These are phyloP conservation scores for Microctenopoma steveboyesi DNA, from an alignment of 2,797 vertebrate genomes.

Conservation along the genomic window DNA sequence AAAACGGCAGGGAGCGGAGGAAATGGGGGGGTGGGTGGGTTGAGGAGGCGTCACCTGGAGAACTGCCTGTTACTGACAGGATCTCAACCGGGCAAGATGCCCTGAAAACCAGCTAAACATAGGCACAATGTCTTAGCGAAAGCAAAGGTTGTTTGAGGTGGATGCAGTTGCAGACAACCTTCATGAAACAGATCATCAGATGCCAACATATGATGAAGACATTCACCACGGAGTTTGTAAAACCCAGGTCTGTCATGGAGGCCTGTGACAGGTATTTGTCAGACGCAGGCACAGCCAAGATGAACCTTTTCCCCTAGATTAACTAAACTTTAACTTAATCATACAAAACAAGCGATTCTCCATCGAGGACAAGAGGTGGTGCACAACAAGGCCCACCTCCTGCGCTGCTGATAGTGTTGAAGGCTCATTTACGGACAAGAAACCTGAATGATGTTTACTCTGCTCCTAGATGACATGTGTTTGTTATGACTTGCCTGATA, in stretches of 20 bases:
- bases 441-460: slow-evolving; percentile 70
- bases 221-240: not conserved
- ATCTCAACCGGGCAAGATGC: slow-evolving; percentile 81
- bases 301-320: slow-evolving; percentile 18
- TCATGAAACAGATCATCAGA: slow-evolving; percentile 48
- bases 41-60: slow-evolving; percentile 77
- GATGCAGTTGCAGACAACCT: slow-evolving; percentile 62
- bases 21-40: slow-evolving; percentile 72
- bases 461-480: slow-evolving; percentile 48
- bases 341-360: slow-evolving; percentile 8
- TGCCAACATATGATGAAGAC: too few relatives aligned
- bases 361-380: not conserved
- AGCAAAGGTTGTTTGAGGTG: slow-evolving; percentile 44
- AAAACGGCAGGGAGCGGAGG: slow-evolving; percentile 77
- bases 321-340: not conserved
- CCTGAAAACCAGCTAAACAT: slow-evolving; percentile 62
- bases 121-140: slow-evolving; percentile 14
- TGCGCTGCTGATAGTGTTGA: slow-evolving; percentile 32
- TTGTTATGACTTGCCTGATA: slow-evolving; percentile 81
- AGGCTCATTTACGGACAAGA: slow-evolving; percentile 73
- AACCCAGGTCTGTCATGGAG: not conserved
- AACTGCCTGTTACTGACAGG: slow-evolving; percentile 77
- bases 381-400: slow-evolving; percentile 27
- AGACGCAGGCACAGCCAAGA: slow-evolving; percentile 23
- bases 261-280: slow-evolving; percentile 22